Evolutionary conservation across 2,888 invertebrate genomes (phyloP).

Genomic region (Sipunculus nudus): DNA sequence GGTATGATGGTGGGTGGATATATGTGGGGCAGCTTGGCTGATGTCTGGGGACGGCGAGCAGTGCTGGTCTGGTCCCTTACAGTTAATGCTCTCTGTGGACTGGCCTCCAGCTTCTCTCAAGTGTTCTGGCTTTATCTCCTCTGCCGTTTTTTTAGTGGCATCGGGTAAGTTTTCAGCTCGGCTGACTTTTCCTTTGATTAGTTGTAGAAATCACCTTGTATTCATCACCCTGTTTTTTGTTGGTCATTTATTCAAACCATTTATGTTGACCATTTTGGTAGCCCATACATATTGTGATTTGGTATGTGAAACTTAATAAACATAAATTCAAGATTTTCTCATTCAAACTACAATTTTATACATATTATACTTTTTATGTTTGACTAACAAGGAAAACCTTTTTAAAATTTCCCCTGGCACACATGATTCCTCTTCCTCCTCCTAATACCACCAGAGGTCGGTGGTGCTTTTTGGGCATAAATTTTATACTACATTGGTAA

Average conservation of each 20-base stretch:
- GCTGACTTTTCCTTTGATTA: conserved; percentile 4
- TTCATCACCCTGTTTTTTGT: no score
- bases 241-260: background rate
- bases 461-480: no score
- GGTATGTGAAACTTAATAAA: no score
- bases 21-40: conserved; percentile 91
- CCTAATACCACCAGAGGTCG: no score
- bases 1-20: conserved; percentile 96
- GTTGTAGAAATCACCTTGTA: no score
- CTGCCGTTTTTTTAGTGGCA: conserved; percentile 89
- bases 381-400: no score
- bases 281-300: background rate
- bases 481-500: no score
- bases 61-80: conserved; percentile 89
- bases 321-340: no score
- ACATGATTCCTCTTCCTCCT: no score
- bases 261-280: background rate
- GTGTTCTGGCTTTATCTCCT: conserved; percentile 88
- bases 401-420: no score
- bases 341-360: no score
- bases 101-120: conserved; percentile 90
- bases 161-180: conserved; percentile 76
- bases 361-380: no score
- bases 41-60: conserved; percentile 85
- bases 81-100: conserved; percentile 88